A percentile compares a stretch with the other conserved stretches of the same genome.
Conservation (phyloP, 2,888 invertebrate genomes). For the Cheilosia pagana region DNA sequence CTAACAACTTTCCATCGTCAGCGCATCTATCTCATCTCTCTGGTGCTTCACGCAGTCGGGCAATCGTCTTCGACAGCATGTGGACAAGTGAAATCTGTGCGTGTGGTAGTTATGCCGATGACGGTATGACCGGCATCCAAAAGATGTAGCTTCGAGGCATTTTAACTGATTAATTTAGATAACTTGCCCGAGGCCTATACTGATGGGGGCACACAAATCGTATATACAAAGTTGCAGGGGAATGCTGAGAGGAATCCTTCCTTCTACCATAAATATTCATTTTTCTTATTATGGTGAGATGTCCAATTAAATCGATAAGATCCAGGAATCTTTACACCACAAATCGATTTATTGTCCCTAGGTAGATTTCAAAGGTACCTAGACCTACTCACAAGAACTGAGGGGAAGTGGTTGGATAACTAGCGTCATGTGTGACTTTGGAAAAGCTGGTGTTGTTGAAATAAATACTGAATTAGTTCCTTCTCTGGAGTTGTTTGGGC, state of each 20-base stretch:
- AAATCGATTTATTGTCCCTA: neutral
- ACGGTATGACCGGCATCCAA: slow-evolving; percentile 29
- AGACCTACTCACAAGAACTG: neutral
- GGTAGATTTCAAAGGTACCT: neutral
- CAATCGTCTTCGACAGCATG: neutral
- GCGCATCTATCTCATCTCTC: slow-evolving; percentile 60
- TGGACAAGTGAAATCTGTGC: slow-evolving; percentile 38
- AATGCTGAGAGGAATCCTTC: neutral
- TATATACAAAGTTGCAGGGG: slow-evolving; percentile 15
- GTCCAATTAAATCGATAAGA: slow-evolving; percentile 16
- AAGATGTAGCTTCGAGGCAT: slow-evolving; percentile 15
- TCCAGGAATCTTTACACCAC: neutral
- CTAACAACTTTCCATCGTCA: slow-evolving; percentile 71
- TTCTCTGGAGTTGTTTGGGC: too few relatives aligned
- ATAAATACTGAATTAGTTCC: too few relatives aligned
- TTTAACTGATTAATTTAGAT: slow-evolving; percentile 38
- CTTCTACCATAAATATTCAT: neutral
- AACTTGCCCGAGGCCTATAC: neutral
- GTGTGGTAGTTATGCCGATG: neutral
- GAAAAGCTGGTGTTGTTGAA: too few relatives aligned
- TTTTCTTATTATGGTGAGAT: slow-evolving; percentile 11
- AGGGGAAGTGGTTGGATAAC: too few relatives aligned
- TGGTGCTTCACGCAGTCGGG: neutral
- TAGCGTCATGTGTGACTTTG: too few relatives aligned
- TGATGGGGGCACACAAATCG: neutral